Evolutionary conservation across 2,888 invertebrate genomes (phyloP).

Genomic region (Apotomis turbidana): DNA sequence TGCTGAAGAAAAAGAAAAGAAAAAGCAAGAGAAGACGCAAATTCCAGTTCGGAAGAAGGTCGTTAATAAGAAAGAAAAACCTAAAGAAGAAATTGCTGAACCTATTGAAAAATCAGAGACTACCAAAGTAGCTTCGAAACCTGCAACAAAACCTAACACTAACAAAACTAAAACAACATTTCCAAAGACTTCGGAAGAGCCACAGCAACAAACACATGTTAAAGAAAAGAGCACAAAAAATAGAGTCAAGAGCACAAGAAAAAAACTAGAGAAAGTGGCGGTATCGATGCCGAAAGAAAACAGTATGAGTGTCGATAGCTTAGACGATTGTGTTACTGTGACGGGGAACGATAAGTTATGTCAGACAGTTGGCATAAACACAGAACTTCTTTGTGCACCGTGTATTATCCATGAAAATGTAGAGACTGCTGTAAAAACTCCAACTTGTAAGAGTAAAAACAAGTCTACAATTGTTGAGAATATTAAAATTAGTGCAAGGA

Average conservation of each 20-base stretch:
- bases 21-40: constrained; percentile 58
- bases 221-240: constrained; percentile 46
- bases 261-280: constrained; percentile 46
- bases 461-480: constrained; percentile 45
- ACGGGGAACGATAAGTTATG: constrained; percentile 52
- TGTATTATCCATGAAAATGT: constrained; percentile 69
- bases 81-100: constrained; percentile 41
- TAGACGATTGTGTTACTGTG: constrained; percentile 58
- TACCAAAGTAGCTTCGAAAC: constrained; percentile 22
- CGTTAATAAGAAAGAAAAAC: constrained; percentile 43
- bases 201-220: constrained; percentile 42
- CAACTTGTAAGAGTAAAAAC: constrained; percentile 49
- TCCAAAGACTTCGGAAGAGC: constrained; percentile 24
- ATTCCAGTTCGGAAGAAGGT: constrained; percentile 64
- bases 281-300: constrained; percentile 60
- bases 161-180: background rate
- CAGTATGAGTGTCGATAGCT: constrained; percentile 74
- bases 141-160: constrained; percentile 14
- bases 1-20: constrained; percentile 44
- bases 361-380: constrained; percentile 71
- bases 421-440: constrained; percentile 52
- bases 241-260: constrained; percentile 44
- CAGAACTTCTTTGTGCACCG: constrained; percentile 69
- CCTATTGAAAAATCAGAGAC: constrained; percentile 31
- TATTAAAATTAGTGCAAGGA: constrained; percentile 38